phyloP scores from a whole-genome alignment of 2,797 vertebrate species.

The Sphaeramia orbicularis region DNA sequence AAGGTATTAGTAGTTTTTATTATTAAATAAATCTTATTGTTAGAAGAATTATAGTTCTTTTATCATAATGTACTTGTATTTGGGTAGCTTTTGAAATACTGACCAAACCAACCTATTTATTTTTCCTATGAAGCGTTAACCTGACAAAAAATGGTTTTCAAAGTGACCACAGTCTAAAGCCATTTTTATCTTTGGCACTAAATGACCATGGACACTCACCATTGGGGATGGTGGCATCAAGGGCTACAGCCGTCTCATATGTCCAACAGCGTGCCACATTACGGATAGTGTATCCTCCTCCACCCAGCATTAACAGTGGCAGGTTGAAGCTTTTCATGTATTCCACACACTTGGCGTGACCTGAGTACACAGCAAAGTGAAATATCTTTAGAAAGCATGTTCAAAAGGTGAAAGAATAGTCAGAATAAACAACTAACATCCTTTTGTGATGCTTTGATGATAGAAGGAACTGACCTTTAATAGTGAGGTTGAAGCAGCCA shows the following conservation, averaged over 20 bases:
- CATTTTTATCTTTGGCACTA: background rate
- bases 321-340: constrained; percentile 98
- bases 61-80: too few relatives aligned
- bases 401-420: too few relatives aligned
- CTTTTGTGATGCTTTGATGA: too few relatives aligned
- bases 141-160: too few relatives aligned
- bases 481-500: constrained; percentile 98
- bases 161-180: too few relatives aligned
- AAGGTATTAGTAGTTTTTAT: background rate
- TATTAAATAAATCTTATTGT: background rate
- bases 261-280: constrained; percentile 98
- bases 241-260: constrained; percentile 94
- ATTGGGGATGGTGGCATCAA: constrained; percentile 96
- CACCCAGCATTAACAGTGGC: constrained; percentile 98
- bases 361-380: constrained; percentile 68
- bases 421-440: too few relatives aligned
- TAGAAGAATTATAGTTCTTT: background rate
- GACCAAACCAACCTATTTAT: too few relatives aligned
- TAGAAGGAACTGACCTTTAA: constrained; percentile 88
- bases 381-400: background rate
- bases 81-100: too few relatives aligned
- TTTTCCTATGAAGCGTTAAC: too few relatives aligned
- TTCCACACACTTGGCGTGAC: constrained; percentile 98
- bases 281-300: constrained; percentile 97
- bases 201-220: constrained; percentile 46